phyloP scores from a whole-genome alignment of 2,797 vertebrate species.

The Semaprochilodus insignis region DNA sequence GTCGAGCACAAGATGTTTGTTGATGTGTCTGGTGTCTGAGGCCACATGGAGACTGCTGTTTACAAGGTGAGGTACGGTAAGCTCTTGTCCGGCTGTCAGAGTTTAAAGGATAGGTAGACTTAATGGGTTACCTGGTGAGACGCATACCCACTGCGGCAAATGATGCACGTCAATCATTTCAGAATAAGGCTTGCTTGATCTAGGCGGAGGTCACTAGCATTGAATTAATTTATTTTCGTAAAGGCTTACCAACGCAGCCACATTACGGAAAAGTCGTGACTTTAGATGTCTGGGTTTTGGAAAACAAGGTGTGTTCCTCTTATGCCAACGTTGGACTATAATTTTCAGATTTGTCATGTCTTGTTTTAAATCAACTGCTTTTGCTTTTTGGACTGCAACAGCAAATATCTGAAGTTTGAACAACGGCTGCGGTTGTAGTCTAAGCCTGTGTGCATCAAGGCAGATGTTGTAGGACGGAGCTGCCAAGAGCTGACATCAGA shows the following conservation, averaged over 20 bases:
- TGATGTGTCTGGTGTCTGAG: conserved; percentile 31
- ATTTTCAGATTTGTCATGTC: conserved; percentile 33
- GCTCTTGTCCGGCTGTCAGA: conserved; percentile 17
- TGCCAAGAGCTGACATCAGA: conserved; percentile 46
- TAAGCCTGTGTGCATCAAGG: conserved; percentile 16
- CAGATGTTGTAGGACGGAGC: conserved; percentile 34
- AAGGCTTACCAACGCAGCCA: conserved; percentile 13
- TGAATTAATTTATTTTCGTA: conserved; percentile 33
- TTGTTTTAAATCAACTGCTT: neutral
- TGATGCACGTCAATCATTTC: conserved; percentile 25
- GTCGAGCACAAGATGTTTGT: conserved; percentile 11
- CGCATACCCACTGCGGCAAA: conserved; percentile 38
- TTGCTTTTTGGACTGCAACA: neutral
- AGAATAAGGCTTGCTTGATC: conserved; percentile 15
- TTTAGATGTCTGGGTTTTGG: conserved; percentile 40
- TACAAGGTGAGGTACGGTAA: conserved; percentile 23
- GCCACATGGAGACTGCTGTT: conserved; percentile 18
- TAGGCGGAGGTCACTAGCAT: neutral
- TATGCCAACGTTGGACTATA: neutral
- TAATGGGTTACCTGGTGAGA: conserved; percentile 14
- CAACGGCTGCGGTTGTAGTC: neutral
- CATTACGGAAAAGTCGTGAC: conserved; percentile 25
- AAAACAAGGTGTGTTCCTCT: conserved; percentile 3
- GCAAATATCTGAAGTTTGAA: conserved; percentile 10
- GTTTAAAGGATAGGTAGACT: conserved; percentile 34